Conservation (phyloP, 2,113 vertebrate species). For the Oryzias celebensis region DNA sequence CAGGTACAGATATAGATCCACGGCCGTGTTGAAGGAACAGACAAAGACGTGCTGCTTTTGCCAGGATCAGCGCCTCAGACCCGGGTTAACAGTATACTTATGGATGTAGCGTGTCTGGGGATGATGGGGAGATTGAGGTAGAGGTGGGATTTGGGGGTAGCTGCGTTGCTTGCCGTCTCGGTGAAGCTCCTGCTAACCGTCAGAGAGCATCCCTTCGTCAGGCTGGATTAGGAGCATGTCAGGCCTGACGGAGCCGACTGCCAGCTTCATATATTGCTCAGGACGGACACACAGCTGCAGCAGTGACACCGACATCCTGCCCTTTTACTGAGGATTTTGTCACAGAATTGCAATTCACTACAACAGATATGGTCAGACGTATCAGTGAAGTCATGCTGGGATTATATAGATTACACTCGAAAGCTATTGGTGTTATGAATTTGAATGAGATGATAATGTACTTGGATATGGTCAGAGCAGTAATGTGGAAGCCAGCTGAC, state of each 20-base stretch:
- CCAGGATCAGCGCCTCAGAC: slow-evolving; percentile 55
- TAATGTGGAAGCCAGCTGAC: slow-evolving; percentile 42
- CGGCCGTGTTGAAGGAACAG: slow-evolving; percentile 25
- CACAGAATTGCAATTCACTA: slow-evolving; percentile 51
- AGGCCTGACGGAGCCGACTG: slow-evolving; percentile 54
- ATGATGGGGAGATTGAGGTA: slow-evolving; percentile 57
- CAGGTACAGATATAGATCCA: not conserved
- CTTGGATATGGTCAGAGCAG: slow-evolving; percentile 37
- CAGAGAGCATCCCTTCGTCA: slow-evolving; percentile 64
- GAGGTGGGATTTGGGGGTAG: slow-evolving; percentile 64
- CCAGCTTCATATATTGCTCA: slow-evolving; percentile 40
- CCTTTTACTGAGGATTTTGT: slow-evolving; percentile 63
- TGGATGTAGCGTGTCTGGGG: slow-evolving; percentile 53
- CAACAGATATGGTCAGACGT: slow-evolving; percentile 35
- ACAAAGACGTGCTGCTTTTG: slow-evolving; percentile 52
- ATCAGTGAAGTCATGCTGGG: slow-evolving; percentile 51
- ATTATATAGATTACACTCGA: slow-evolving; percentile 65
- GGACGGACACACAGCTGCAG: slow-evolving; percentile 18
- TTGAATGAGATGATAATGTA: slow-evolving; percentile 67
- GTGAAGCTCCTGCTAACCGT: slow-evolving; percentile 57
- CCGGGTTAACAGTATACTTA: slow-evolving; percentile 76
- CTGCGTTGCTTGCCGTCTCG: slow-evolving; percentile 32
- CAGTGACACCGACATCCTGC: slow-evolving; percentile 42
- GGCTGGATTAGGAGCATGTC: slow-evolving; percentile 65
- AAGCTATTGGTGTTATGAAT: slow-evolving; percentile 66